Percentiles rank a stretch among this genome's conserved stretches.
Conservation (phyloP, 2,888 invertebrate genomes). For the Sisyra nigra region DNA sequence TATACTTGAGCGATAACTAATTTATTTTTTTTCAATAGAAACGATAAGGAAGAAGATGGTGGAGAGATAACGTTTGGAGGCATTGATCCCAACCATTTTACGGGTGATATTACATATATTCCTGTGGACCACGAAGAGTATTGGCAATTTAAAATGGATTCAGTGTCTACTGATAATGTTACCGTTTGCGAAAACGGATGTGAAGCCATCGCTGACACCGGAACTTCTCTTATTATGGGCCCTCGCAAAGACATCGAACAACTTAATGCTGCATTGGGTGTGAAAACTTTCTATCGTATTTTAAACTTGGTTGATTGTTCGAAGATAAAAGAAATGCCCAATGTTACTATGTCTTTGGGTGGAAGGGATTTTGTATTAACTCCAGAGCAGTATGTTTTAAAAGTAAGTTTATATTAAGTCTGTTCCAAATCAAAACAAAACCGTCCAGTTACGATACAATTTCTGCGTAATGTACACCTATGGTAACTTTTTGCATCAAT, state of each 20-base stretch:
- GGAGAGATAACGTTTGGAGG: constrained; percentile 82
- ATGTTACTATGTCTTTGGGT: constrained; percentile 52
- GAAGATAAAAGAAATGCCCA: constrained; percentile 54
- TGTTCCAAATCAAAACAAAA: too few relatives aligned
- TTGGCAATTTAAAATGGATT: constrained; percentile 86
- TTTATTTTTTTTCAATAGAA: constrained; percentile 19
- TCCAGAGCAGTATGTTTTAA: constrained; percentile 42
- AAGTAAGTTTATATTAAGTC: constrained; percentile 26
- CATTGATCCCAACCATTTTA: constrained; percentile 71
- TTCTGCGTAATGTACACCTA: too few relatives aligned
- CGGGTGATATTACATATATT: constrained; percentile 69
- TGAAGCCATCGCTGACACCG: constrained; percentile 81
- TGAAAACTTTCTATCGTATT: too few relatives aligned
- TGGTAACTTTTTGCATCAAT: too few relatives aligned
- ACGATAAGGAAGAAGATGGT: constrained; percentile 52
- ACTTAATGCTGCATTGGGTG: constrained; percentile 62
- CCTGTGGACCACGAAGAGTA: constrained; percentile 66
- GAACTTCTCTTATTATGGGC: constrained; percentile 83
- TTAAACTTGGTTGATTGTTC: constrained; percentile 68
- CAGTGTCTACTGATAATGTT: constrained; percentile 31
- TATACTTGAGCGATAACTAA: too few relatives aligned
- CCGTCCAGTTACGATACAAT: neutral
- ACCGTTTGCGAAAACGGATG: constrained; percentile 59
- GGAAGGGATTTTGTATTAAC: constrained; percentile 69
- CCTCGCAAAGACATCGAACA: constrained; percentile 52